Conservation (phyloP, 2,888 invertebrate genomes). For the Psococerastis gibbosa region DNA sequence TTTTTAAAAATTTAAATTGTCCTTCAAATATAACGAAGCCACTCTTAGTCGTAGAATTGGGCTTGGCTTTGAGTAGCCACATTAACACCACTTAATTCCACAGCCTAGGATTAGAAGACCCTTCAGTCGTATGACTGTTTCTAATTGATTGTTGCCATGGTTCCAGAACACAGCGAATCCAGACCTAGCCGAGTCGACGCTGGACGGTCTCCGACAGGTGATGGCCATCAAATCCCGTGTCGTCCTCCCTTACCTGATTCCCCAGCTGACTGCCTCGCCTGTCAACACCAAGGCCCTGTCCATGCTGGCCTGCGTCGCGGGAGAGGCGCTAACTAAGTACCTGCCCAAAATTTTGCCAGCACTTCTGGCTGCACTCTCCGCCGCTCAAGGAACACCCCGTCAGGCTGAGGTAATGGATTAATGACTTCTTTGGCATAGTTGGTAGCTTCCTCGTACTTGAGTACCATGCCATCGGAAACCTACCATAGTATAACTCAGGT, state of each 20-base stretch:
- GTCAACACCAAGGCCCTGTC: slow-evolving; percentile 88
- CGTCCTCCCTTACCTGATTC: slow-evolving; percentile 89
- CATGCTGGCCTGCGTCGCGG: slow-evolving; percentile 85
- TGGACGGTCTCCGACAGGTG: slow-evolving; percentile 91
- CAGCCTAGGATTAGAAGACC: no score
- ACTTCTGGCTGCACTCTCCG: slow-evolving; percentile 53
- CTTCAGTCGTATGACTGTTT: no score
- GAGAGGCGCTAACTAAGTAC: slow-evolving; percentile 78
- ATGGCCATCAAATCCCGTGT: slow-evolving; percentile 93
- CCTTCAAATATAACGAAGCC: no score
- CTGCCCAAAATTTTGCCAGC: slow-evolving; percentile 84
- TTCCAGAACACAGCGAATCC: slow-evolving; percentile 54
- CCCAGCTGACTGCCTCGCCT: slow-evolving; percentile 73
- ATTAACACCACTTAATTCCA: no score
- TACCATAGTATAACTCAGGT: no score
- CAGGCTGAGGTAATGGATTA: no score
- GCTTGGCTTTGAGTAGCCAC: no score
- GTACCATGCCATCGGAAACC: no score
- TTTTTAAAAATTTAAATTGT: no score
- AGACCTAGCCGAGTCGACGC: slow-evolving; percentile 64
- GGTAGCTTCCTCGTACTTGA: not conserved
- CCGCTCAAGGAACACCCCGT: slow-evolving; percentile 42
- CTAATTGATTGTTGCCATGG: slow-evolving; percentile 9
- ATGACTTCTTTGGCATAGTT: slow-evolving; percentile 14
- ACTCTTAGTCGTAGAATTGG: no score